These are phyloP conservation scores for Agriotes lineatus DNA, from an alignment of 2,888 invertebrate genomes.

Conservation along the genomic window DNA sequence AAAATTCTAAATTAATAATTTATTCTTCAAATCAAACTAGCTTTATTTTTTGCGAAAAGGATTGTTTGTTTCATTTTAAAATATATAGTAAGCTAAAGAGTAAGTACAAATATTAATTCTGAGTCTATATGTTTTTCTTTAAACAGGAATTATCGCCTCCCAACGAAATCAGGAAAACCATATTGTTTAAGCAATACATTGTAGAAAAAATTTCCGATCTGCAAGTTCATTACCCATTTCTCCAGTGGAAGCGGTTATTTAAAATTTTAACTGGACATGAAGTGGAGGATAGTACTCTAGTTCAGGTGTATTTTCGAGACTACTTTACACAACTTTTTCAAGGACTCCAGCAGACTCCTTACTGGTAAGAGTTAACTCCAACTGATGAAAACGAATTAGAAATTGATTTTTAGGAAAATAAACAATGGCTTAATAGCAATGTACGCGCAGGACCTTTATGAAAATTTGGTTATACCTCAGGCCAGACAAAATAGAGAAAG, in stretches of 20 bases:
- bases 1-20: no score
- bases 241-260: constrained; percentile 53
- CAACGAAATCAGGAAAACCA: constrained; percentile 31
- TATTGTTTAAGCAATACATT: constrained; percentile 38
- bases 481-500: constrained; percentile 39
- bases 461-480: constrained; percentile 51
- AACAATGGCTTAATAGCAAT: constrained; percentile 53
- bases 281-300: constrained; percentile 38
- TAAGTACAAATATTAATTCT: not conserved
- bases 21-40: no score
- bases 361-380: constrained; percentile 20
- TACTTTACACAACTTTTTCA: constrained; percentile 46
- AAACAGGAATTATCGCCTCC: constrained; percentile 44
- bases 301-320: constrained; percentile 51
- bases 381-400: not conserved
- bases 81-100: no score
- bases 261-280: constrained; percentile 44
- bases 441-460: constrained; percentile 53
- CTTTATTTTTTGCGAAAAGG: no score
- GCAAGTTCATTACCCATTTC: constrained; percentile 43
- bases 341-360: no score
- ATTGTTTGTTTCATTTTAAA: no score
- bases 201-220: constrained; percentile 46
- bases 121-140: not conserved
- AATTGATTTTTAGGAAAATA: constrained; percentile 41